phyloP scores from a whole-genome alignment of 1,140 invertebrate species.

The Lucilia sericata region DNA sequence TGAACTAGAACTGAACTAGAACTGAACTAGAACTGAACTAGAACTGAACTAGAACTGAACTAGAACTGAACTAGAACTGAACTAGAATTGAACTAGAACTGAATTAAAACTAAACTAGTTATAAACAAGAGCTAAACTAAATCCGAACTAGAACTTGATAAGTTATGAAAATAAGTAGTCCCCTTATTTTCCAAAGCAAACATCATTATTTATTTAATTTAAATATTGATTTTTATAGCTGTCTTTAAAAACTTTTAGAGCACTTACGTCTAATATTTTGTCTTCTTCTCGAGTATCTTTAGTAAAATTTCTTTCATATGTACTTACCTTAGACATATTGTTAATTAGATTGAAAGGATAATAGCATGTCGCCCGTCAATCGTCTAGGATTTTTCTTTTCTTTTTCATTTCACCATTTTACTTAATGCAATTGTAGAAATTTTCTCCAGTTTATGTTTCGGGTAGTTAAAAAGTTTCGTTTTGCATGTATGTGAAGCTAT shows the following conservation, averaged over 20 bases:
- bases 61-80: no score
- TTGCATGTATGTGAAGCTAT: not conserved
- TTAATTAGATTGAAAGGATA: constrained; percentile 42
- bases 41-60: no score
- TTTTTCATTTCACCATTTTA: not conserved
- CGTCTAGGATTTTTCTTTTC: not conserved
- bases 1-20: no score
- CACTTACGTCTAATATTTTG: not conserved
- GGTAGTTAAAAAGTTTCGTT: not conserved
- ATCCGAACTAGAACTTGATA: no score
- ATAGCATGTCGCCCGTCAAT: constrained; percentile 19
- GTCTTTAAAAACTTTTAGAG: not conserved
- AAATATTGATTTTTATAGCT: constrained; percentile 13
- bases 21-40: no score
- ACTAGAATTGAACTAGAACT: no score
- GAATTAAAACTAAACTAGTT: no score
- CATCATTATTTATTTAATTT: no score
- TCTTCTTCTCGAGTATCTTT: not conserved
- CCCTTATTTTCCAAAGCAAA: no score
- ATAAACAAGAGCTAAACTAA: no score
- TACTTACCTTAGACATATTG: constrained; percentile 14
- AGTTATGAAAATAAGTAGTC: no score
- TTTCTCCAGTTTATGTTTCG: not conserved
- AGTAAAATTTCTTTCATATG: not conserved
- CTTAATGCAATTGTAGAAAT: not conserved